phyloP scores from a whole-genome alignment of 2,888 invertebrate genomes.

The Selenia dentaria region DNA sequence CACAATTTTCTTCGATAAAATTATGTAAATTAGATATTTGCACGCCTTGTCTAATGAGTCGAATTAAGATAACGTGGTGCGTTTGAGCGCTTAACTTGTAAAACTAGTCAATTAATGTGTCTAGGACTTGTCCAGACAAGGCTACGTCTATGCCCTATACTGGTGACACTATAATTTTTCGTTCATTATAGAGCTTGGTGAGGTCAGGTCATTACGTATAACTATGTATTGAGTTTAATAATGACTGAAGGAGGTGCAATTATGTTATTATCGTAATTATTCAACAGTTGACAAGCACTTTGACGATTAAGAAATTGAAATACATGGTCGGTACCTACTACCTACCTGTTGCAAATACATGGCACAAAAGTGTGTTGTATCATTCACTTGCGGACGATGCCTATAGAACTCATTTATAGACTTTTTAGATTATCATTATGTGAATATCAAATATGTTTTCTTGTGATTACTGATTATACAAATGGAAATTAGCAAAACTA shows the following conservation, averaged over 20 bases:
- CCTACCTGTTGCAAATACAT: neutral
- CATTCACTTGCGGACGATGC: neutral
- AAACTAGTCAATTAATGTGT: constrained; percentile 64
- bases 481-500: constrained; percentile 12
- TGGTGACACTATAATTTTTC: constrained; percentile 9
- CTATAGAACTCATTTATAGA: no score
- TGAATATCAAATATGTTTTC: no score
- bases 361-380: neutral
- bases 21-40: constrained; percentile 76
- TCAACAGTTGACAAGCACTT: constrained; percentile 13
- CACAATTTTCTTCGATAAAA: constrained; percentile 77
- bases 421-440: no score
- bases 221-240: constrained; percentile 21
- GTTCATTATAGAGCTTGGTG: constrained; percentile 16
- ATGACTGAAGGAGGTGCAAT: constrained; percentile 13
- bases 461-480: neutral
- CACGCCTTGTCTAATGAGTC: constrained; percentile 68
- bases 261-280: constrained; percentile 19
- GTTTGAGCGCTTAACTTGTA: constrained; percentile 59
- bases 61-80: constrained; percentile 70
- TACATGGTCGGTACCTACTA: neutral
- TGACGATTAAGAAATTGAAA: constrained; percentile 10
- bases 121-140: constrained; percentile 61
- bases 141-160: constrained; percentile 21
- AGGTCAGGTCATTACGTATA: constrained; percentile 17